These are phyloP conservation scores for Valencia hispanica DNA, from an alignment of 2,797 vertebrate species.

Conservation along the genomic window DNA sequence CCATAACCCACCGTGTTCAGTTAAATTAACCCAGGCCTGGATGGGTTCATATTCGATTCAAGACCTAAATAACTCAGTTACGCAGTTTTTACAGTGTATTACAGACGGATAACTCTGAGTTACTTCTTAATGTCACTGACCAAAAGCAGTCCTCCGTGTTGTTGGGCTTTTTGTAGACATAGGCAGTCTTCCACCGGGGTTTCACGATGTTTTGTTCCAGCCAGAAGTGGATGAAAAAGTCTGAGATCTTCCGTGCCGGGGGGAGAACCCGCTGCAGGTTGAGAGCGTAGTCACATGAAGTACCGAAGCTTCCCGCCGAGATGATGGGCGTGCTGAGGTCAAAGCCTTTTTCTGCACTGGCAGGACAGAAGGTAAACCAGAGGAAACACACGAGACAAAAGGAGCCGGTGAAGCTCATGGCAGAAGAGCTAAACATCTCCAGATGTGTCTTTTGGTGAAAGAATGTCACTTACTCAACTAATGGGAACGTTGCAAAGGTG, in stretches of 20 bases:
- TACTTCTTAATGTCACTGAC: constrained; percentile 72
- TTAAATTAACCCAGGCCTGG: not conserved
- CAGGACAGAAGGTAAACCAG: not conserved
- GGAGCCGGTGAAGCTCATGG: not conserved
- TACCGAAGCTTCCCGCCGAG: constrained; percentile 92
- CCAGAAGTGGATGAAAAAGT: constrained; percentile 90
- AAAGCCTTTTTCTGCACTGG: constrained; percentile 79
- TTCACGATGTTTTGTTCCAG: constrained; percentile 63
- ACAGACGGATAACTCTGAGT: not conserved
- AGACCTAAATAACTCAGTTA: too few relatives aligned
- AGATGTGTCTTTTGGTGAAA: not conserved
- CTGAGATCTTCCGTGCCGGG: constrained; percentile 88
- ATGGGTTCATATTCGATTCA: too few relatives aligned
- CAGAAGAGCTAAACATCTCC: not conserved
- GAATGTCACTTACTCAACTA: constrained; percentile 89
- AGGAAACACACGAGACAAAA: not conserved
- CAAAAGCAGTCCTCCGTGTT: constrained; percentile 89
- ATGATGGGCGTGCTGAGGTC: constrained; percentile 85
- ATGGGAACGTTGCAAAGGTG: constrained; percentile 86
- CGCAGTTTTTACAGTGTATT: not conserved
- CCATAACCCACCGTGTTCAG: not conserved
- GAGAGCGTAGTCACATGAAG: constrained; percentile 87
- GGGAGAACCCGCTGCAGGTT: constrained; percentile 89
- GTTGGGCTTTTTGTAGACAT: constrained; percentile 85
- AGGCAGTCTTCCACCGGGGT: constrained; percentile 81